These are phyloP conservation scores for Nycteola revayana DNA, from an alignment of 2,888 invertebrate species.

Conservation along the genomic window DNA sequence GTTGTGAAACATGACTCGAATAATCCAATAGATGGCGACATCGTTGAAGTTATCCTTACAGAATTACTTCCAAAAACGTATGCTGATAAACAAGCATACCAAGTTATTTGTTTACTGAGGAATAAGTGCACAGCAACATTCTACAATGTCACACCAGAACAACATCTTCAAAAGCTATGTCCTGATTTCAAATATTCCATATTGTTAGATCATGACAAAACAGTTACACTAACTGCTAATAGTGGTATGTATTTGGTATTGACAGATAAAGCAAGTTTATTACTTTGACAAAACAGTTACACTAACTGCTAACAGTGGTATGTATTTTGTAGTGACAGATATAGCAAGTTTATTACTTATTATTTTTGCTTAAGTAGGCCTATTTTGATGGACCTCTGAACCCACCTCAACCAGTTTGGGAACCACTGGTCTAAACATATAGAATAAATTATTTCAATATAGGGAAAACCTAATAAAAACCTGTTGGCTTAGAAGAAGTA, in stretches of 20 bases:
- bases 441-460: background rate
- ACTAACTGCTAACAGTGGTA: too few species aligned
- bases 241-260: too few species aligned
- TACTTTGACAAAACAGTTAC: too few species aligned
- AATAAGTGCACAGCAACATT: constrained; percentile 59
- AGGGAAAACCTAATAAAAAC: background rate
- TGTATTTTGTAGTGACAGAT: too few species aligned
- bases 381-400: too few species aligned
- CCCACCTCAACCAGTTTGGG: too few species aligned
- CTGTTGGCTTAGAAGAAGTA: background rate
- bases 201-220: constrained; percentile 51
- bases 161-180: constrained; percentile 57
- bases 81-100: constrained; percentile 50
- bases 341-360: too few species aligned
- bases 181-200: constrained; percentile 77
- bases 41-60: constrained; percentile 46
- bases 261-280: too few species aligned
- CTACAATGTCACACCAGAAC: constrained; percentile 63
- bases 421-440: too few species aligned
- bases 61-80: constrained; percentile 67
- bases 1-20: constrained; percentile 12
- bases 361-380: too few species aligned
- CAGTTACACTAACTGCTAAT: constrained; percentile 62
- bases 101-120: constrained; percentile 65
- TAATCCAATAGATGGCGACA: constrained; percentile 10